Conservation (phyloP, 2,888 invertebrate genomes). For the Iphiclides podalirius region DNA sequence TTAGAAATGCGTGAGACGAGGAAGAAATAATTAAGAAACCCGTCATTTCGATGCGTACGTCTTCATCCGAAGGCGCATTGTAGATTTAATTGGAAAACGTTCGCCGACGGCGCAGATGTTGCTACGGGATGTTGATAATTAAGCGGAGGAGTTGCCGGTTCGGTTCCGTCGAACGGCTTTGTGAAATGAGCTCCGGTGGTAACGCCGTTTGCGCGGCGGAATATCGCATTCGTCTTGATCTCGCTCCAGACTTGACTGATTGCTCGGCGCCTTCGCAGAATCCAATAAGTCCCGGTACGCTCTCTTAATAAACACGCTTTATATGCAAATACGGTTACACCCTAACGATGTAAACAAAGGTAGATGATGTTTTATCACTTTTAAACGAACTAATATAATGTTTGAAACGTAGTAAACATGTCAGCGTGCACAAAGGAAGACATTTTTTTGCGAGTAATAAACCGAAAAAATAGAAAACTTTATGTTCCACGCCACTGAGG, state of each 20-base stretch:
- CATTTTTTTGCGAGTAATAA: too few species aligned
- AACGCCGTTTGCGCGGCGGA: slow-evolving; percentile 8
- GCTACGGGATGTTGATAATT: slow-evolving; percentile 47
- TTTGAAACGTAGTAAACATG: too few species aligned
- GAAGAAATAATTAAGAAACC: slow-evolving; percentile 17
- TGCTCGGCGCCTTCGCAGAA: slow-evolving; percentile 8
- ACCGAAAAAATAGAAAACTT: too few species aligned
- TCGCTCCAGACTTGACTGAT: slow-evolving; percentile 22
- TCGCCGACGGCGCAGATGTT: slow-evolving; percentile 54
- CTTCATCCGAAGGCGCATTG: slow-evolving; percentile 12
- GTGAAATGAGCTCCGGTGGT: slow-evolving; percentile 12
- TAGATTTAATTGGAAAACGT: slow-evolving; percentile 25
- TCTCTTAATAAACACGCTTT: neutral
- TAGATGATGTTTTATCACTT: too few species aligned
- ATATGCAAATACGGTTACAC: neutral
- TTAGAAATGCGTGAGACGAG: neutral
- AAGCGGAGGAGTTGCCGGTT: slow-evolving; percentile 47
- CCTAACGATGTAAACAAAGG: too few species aligned
- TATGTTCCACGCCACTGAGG: too few species aligned
- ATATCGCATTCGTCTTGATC: slow-evolving; percentile 22
- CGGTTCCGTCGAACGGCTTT: slow-evolving; percentile 41
- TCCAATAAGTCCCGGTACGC: neutral
- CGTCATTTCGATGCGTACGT: slow-evolving; percentile 1
- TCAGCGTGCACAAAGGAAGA: too few species aligned
- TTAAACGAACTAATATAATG: too few species aligned